phyloP scores from a whole-genome alignment of 1,140 invertebrate genomes.

The Euwallacea similis region DNA sequence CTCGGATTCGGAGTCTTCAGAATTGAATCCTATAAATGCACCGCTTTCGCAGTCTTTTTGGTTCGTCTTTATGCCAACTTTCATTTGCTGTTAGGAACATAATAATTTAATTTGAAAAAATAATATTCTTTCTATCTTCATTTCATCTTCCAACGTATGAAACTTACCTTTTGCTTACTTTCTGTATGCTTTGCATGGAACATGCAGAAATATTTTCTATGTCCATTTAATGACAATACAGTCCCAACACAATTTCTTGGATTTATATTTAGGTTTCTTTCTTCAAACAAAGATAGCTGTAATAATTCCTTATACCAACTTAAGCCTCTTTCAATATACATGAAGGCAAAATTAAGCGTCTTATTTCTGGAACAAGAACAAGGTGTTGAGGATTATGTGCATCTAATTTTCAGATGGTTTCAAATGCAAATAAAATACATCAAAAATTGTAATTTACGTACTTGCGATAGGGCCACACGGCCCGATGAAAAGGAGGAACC shows the following conservation, averaged over 20 bases:
- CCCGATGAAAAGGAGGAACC: constrained; percentile 87
- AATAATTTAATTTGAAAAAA: too few relatives aligned
- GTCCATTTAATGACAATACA: constrained; percentile 92
- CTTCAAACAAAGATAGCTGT: constrained; percentile 79
- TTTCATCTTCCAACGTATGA: neutral
- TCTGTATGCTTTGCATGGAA: constrained; percentile 89
- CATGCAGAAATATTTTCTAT: constrained; percentile 96
- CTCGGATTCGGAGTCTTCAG: constrained; percentile 61
- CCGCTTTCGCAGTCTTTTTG: constrained; percentile 70
- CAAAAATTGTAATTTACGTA: constrained; percentile 54
- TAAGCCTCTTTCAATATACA: constrained; percentile 88
- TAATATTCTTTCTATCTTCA: neutral
- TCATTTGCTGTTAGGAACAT: neutral
- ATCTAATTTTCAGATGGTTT: neutral
- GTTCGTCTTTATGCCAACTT: constrained; percentile 6
- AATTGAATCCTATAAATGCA: constrained; percentile 78
- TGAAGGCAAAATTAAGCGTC: constrained; percentile 89
- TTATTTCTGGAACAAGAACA: constrained; percentile 42
- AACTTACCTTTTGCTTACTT: neutral
- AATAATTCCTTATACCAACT: constrained; percentile 91
- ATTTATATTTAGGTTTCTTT: constrained; percentile 86
- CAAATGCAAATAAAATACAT: neutral
- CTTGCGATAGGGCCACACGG: constrained; percentile 94
- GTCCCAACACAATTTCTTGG: constrained; percentile 96
- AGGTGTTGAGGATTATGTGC: neutral